Conservation (phyloP, 2,113 vertebrate species). For the Neolamprologus sp. region DNA sequence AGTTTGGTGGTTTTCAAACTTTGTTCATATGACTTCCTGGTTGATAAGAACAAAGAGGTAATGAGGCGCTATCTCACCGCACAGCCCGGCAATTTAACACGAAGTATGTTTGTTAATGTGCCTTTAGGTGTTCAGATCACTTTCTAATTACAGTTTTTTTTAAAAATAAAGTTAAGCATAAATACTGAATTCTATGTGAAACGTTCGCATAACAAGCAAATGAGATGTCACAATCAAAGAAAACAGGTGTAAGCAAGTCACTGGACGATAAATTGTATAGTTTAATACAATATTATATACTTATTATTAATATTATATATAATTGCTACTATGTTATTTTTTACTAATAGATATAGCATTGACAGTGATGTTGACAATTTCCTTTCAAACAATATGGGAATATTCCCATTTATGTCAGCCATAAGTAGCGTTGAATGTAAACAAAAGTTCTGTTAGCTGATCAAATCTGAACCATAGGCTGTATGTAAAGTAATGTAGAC, state of each 20-base stretch:
- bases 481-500: background rate
- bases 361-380: background rate
- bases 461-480: background rate
- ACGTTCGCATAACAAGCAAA: background rate
- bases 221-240: background rate
- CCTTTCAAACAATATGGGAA: background rate
- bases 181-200: background rate
- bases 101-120: background rate
- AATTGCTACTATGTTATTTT: background rate
- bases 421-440: background rate
- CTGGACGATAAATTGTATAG: background rate
- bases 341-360: background rate
- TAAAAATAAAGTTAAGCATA: background rate
- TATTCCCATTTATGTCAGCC: background rate
- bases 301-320: background rate
- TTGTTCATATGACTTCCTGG: constrained; percentile 70
- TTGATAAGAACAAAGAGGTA: constrained; percentile 74
- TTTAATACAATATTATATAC: background rate
- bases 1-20: constrained; percentile 75
- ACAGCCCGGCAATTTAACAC: background rate
- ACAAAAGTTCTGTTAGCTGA: background rate
- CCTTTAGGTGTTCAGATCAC: background rate
- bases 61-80: background rate
- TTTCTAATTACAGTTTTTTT: background rate
- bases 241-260: background rate